phyloP scores from a whole-genome alignment of 2,888 invertebrate genomes.

The Elegia similella region DNA sequence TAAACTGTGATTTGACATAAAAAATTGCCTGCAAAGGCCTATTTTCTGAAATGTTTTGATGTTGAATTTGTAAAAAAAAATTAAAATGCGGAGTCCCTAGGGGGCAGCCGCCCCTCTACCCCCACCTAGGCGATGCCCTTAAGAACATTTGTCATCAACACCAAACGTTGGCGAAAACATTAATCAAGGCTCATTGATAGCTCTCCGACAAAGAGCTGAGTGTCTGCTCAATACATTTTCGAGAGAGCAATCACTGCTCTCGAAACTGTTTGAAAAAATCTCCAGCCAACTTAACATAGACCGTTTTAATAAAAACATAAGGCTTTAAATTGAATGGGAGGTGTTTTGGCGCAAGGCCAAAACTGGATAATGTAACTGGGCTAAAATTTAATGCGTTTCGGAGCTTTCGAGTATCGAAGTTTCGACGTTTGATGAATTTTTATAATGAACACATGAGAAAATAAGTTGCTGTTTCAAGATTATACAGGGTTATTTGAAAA shows the following conservation, averaged over 20 bases:
- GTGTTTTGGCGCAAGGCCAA: conserved; percentile 37
- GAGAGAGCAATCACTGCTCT: conserved; percentile 4
- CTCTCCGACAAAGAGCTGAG: not conserved
- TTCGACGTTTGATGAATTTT: too few species aligned
- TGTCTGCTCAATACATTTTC: conserved; percentile 5
- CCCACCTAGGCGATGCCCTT: too few species aligned
- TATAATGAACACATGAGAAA: too few species aligned
- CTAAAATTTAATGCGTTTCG: conserved; percentile 43
- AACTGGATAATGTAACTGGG: conserved; percentile 29
- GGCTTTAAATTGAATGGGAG: conserved; percentile 10
- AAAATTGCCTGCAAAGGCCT: too few species aligned
- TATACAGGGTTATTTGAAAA: too few species aligned
- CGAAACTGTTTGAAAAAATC: not conserved
- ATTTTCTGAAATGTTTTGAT: too few species aligned
- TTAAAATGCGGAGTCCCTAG: too few species aligned
- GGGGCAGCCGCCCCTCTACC: too few species aligned
- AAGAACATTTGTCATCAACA: not conserved
- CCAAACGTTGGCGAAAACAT: not conserved
- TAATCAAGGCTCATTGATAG: not conserved
- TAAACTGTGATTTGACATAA: too few species aligned
- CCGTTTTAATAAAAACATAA: not conserved
- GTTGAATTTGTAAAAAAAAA: too few species aligned
- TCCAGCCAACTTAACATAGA: not conserved
- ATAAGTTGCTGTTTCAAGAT: too few species aligned
- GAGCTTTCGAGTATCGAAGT: conserved; percentile 26